A percentile compares a stretch with the other conserved stretches of the same genome.
Evolutionary conservation across 2,113 vertebrate genomes (phyloP).

Genomic region (Callocephalon fimbriatum): DNA sequence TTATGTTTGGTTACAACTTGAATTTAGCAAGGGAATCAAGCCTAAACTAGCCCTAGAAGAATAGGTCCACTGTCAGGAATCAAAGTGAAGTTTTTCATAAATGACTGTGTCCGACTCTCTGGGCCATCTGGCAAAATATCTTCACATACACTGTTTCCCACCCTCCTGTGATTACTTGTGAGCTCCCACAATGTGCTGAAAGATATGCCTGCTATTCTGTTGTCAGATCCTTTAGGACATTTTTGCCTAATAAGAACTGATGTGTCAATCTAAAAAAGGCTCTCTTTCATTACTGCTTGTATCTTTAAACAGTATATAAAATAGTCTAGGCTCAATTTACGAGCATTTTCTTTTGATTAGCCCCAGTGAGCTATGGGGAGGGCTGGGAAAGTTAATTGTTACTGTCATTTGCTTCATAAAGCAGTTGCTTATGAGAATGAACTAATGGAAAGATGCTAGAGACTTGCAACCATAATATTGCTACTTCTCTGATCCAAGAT

Average conservation of each 20-base stretch:
- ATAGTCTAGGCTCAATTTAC: background rate
- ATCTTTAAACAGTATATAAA: background rate
- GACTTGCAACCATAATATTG: background rate
- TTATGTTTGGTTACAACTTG: background rate
- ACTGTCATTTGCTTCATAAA: background rate
- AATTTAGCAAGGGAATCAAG: background rate
- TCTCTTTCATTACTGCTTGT: background rate
- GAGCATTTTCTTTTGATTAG: background rate
- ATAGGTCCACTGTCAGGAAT: background rate
- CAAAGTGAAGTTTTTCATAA: background rate
- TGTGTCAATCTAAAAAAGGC: background rate
- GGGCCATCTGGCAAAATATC: constrained; percentile 54
- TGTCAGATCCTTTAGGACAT: constrained; percentile 14
- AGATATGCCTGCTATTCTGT: background rate
- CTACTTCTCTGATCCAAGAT: background rate
- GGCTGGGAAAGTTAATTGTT: background rate
- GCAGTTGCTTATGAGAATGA: background rate
- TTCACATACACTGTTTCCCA: constrained; percentile 7
- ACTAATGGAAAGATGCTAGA: background rate
- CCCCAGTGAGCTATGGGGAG: background rate
- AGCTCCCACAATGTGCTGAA: constrained; percentile 21
- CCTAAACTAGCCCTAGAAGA: constrained; percentile 15
- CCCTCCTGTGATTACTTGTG: constrained; percentile 21
- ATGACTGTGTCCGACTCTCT: background rate
- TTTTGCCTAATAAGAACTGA: constrained; percentile 1